Base-by-base conservation (phyloP, 2,113 vertebrate species). In the Taurulus bubalis region DNA sequence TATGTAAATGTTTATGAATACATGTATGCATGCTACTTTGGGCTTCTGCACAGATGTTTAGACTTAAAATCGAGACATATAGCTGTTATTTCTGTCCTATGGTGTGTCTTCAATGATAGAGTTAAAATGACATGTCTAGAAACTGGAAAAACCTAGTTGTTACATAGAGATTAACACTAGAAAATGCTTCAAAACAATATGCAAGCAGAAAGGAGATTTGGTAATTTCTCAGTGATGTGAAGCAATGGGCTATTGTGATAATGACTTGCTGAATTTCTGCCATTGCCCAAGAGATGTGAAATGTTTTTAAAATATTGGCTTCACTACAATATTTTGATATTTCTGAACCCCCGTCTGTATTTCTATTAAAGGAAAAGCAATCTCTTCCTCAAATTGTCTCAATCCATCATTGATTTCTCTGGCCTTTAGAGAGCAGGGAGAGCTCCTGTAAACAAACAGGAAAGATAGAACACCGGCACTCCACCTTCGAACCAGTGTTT, bases 1-100 rank as follows among this genome's bases (percentile, higher is more conserved):
- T 83, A 89, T 82, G 92, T 93, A 93, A 93, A 94, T 93, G 87
- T 94, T 93, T 94, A 91, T 76, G 83, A 73, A 86, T 63, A 70
- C 84, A 91, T 82, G 89, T 85, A 92, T 87, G 89, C 79, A 84
- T 89, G 90, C 84, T 85, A 83, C 87, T 88, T 83, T 71, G 80
- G 75, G 79, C 78, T 93, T 84, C 81, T 86, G 75, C 77, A 58
- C 91, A 90, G 84, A 91, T 93, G 90, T 90, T 83, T 65, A 79
- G 36, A 26, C 64, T 85, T 74, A 56, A 82, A 78, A 85, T 59
- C 28, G 47, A 79, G 26, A 47, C 71, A 64, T 83, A 87, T 77
- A 84, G 79, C 40, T 26, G 66, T 28, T 77, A 71, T 85, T 82
- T 82, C 70, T 40, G 59, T 73, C 58, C 20, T n/a, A 14, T 1